Evolutionary conservation across 2,797 vertebrate species (phyloP), one percentile per base, ranked within the genome.

Genomic region (Dermochelys coriacea): DNA sequence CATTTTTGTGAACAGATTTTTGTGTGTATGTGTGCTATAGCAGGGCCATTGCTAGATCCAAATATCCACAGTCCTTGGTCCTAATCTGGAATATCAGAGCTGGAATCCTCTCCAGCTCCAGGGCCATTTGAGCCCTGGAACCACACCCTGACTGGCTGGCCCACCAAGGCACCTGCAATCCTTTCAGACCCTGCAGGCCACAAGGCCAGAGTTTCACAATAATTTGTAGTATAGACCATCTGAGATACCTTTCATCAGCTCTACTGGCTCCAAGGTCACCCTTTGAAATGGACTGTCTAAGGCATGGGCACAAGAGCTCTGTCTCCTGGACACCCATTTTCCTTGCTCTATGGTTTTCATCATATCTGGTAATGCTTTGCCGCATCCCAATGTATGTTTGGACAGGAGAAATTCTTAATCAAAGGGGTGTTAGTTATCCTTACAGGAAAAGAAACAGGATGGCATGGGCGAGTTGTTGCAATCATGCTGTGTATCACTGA

Each of bases 51-150:
- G 27, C 34, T 34, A 64, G 29, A 45, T 91, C 82, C 57, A 88
- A 47, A 55, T 23, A 86, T 61, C 94, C 94, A 84, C 85, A 94
- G 93, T 41, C 41, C 84, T 93, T 95, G 86, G 45, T 80, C 47
- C 77, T 64, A 8, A 45, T 29, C 52, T 91, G 89, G 94, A 95
- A 64, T 31, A 87, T 21, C 9, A 82, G 61, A 8, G 71, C 8
- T n/a, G 85, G 83, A 93, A 78, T 57, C 80, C 15, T 15, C 45
- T 19, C 80, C 37, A 31, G 45, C 80, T 15, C 64, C 91, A 94
- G 59, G 15, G 59, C 68, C 2, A 2, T 74, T 84, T 0, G 0
- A 68, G 37, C 90, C 8, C 12, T 80, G 12, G 80, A 74, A 85
- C 49, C 1, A 0, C 54, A 84, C 85, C 82, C 82, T 88, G 86